Evolutionary conservation across 35 echinoderm and acorn worm species (phyloP), one percentile per base, ranked within the genome.

Genomic region (Patiria miniata): DNA sequence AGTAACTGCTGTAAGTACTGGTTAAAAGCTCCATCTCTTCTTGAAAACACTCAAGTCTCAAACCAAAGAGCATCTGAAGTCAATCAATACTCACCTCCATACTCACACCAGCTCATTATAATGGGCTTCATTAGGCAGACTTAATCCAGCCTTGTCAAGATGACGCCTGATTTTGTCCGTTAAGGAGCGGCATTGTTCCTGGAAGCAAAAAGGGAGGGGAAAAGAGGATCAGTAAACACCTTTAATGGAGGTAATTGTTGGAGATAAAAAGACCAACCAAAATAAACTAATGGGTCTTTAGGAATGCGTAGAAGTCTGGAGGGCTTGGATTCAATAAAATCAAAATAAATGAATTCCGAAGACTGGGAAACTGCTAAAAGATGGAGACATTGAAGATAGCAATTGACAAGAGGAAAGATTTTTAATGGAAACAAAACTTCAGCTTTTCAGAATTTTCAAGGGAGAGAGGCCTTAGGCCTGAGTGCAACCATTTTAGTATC

Each of bases 271-370:
- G 29, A 73, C 65, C 26, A 32, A 73, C 34, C 65, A 73, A 73
- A 73, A 73, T 34, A 73, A 73, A 73, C 65, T 73, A 73, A 73
- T 73, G 65, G 29, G 65, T n/a, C 65, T 73, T 73, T 36, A 73
- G 26, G 65, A 7, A 73, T 73, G 65, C 29, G 65, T 26, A 73
- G 65, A 73, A 32, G 29, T 32, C 65, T 73, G 0, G 26, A 73
- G 65, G 65, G 65, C 65, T 73, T 32, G 65, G 65, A 7, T 73
- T 28, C 0, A 32, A 73, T 10, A 22, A 26, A 32, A 26, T 73
- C 65, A 73, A 34, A 32, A 26, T 34, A 73, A 73, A 73, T 36
- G 34, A 73, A 73, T 73, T n/a, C 19, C 14, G 10, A 30, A 4
- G 29, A 32, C 61, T 73, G 0, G 65, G 65, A 73, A 30, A 73